phyloP scores from a whole-genome alignment of 2,888 invertebrate genomes.

The Phymatocera aterrima region DNA sequence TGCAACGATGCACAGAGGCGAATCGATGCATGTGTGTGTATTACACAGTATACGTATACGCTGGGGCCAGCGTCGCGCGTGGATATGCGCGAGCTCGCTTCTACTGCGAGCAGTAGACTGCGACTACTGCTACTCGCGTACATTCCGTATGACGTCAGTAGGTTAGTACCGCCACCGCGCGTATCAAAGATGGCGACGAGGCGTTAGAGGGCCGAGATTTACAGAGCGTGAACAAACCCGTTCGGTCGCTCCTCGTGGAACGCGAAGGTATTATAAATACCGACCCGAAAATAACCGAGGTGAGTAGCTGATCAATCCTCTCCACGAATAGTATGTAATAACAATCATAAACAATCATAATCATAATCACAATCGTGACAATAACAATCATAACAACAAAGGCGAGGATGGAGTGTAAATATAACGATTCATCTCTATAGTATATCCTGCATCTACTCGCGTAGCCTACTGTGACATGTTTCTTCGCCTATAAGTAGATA shows the following conservation, averaged over 20 bases:
- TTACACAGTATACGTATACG: not conserved
- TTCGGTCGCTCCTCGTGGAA: conserved; percentile 23
- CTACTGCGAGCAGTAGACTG: too few relatives aligned
- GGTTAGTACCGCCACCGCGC: conserved; percentile 35
- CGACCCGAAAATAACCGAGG: conserved; percentile 7
- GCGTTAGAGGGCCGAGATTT: conserved; percentile 65
- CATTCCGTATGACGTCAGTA: conserved; percentile 34
- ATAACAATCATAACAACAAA: too few relatives aligned
- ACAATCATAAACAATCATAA: too few relatives aligned
- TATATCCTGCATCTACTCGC: too few relatives aligned
- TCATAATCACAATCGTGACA: too few relatives aligned
- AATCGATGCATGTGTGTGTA: not conserved
- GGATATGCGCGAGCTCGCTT: conserved; percentile 30
- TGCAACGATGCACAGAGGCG: not conserved
- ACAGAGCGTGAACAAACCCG: conserved; percentile 20
- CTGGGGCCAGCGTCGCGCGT: not conserved
- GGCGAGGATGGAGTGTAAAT: too few relatives aligned
- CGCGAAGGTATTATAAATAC: not conserved
- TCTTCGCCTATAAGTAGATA: too few relatives aligned
- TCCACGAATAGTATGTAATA: not conserved
- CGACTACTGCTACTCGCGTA: conserved; percentile 13
- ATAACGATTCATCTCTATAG: too few relatives aligned
- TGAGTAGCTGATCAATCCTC: not conserved
- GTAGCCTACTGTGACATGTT: too few relatives aligned
- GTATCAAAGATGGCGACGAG: conserved; percentile 70